Percentiles rank a stretch among this genome's conserved stretches.
Conservation (phyloP, 2,797 vertebrate species). For the Sciurus carolinensis region DNA sequence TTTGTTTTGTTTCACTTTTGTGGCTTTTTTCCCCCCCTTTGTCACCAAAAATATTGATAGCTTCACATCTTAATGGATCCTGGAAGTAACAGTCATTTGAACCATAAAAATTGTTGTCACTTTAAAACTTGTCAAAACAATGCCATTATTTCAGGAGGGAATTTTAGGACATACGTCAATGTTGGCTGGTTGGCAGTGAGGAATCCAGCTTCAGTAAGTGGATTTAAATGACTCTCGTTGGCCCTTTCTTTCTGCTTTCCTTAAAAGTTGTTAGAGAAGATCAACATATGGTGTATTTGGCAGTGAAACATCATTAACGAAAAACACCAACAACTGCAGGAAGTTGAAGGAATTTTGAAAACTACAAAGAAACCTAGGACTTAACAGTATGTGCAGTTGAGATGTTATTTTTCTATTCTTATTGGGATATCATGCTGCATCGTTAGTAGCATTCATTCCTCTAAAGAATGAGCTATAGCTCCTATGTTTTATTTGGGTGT, state of each 20-base stretch:
- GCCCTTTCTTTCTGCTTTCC: neutral
- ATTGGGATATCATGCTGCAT: neutral
- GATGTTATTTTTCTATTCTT: neutral
- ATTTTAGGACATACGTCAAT: neutral
- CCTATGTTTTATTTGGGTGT: neutral
- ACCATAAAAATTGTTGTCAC: constrained; percentile 22
- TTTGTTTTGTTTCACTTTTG: neutral
- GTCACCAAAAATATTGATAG: neutral
- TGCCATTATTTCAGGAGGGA: constrained; percentile 15
- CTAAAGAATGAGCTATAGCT: neutral
- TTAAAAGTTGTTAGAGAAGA: constrained; percentile 65
- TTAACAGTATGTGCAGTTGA: neutral
- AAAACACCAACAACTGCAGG: constrained; percentile 71
- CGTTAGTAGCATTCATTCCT: neutral
- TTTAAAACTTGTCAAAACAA: constrained; percentile 67
- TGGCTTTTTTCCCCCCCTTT: neutral
- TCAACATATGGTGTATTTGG: constrained; percentile 74
- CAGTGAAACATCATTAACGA: constrained; percentile 74
- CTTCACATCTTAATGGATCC: neutral
- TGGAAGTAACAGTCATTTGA: neutral
- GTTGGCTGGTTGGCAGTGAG: constrained; percentile 13
- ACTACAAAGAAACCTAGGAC: constrained; percentile 29
- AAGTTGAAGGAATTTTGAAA: constrained; percentile 65
- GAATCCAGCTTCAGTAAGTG: neutral
- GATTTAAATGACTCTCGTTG: constrained; percentile 22